These are phyloP conservation scores for Cephus sareptanus DNA, from an alignment of 2,888 invertebrate species.

Conservation along the genomic window DNA sequence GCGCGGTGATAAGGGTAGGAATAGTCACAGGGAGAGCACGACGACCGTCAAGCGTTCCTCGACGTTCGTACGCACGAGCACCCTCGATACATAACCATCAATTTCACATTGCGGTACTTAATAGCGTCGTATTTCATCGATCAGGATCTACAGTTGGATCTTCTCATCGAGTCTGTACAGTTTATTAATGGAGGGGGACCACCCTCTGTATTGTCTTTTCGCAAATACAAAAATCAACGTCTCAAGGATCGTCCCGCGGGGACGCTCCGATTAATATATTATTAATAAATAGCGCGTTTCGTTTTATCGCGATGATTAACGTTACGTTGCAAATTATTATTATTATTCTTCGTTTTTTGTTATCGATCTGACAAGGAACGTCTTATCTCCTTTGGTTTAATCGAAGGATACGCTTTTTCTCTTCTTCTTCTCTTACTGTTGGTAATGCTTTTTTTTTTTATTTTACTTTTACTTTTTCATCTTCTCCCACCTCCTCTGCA, in stretches of 20 bases:
- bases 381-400: not conserved
- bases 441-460: conserved; percentile 1
- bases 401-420: conserved; percentile 10
- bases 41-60: conserved; percentile 49
- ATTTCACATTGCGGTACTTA: not conserved
- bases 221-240: not conserved
- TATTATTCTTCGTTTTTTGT: not conserved
- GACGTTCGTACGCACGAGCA: conserved; percentile 47
- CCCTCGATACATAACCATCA: conserved; percentile 43
- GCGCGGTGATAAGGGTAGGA: conserved; percentile 54
- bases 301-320: not conserved
- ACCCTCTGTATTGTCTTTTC: not conserved
- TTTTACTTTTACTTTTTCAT: not conserved
- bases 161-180: not conserved
- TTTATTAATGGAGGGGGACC: not conserved
- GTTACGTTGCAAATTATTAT: not conserved
- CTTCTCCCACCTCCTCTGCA: not conserved
- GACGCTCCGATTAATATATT: not conserved
- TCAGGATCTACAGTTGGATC: not conserved
- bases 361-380: not conserved
- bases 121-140: not conserved
- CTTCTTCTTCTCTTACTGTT: conserved; percentile 10
- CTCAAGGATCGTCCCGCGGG: not conserved
- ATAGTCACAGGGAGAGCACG: conserved; percentile 47
- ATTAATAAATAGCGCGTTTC: not conserved